Base-by-base conservation (phyloP, 1,140 invertebrate genomes). In the Anagrus nilaparvatae region DNA sequence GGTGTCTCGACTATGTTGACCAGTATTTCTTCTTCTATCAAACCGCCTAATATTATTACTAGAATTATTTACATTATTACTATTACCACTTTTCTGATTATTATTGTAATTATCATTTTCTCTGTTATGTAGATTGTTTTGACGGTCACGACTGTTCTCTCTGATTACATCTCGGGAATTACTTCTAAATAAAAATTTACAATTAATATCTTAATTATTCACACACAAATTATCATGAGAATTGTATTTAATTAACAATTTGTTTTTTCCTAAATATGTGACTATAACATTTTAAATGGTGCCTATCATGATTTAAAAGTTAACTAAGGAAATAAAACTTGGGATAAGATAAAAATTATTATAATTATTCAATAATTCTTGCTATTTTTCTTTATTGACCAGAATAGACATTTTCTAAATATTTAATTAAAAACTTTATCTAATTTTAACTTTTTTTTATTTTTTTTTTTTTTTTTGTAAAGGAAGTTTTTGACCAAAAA, bases 81-180 rank as follows among this genome's bases (percentile, higher is more conserved):
- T 52, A 32, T 33, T 31, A 30, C 17, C 55, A 43, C 58, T 63
- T 41, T 62, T 66, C 44, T 60, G 54, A 49, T 64, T 69, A 44
- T 59, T 65, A 43, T 67, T 67, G 18, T 51, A 61, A 41, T 45
- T 61, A 47, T 64, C 59, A 39, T 68, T 64, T 36, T 69, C 60
- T 41, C 64, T 55, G 44, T 61, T 67, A 31, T 70, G 67, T 47
- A 69, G 62, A 54, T 64, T 66, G 36, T 66, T 67, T 30, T 60
- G 58, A 12, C 64, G 55, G 39, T 69, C 64, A 9, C 60, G 55
- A 34, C 60, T 67, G 10, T 54, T 64, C 37, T 59, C 59, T 28
- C 59, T 56, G 29, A 43, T 52, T 47, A 53, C 67, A 17, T 67
- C 63, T 39, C 58, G 51, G 27, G 60, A 63, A 8, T 39, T 53